A percentile compares a stretch with the other conserved stretches of the same genome.
Conservation (phyloP, 2,113 vertebrate species). For the Chionomys nivalis region DNA sequence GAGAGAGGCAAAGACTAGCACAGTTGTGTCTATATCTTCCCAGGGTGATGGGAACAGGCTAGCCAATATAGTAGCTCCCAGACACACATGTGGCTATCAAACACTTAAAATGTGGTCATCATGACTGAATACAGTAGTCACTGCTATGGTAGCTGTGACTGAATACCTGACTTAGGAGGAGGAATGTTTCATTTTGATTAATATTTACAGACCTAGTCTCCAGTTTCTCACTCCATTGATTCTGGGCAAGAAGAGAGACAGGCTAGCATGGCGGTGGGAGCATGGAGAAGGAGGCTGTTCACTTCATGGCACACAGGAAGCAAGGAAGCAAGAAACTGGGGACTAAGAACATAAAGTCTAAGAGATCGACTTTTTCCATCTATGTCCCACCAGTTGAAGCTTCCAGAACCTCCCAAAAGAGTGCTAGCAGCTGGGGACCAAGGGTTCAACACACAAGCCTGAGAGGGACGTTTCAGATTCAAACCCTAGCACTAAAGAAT, state of each 20-base stretch:
- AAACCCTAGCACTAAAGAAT: background rate
- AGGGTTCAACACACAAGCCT: background rate
- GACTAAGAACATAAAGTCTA: no score
- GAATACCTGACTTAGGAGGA: background rate
- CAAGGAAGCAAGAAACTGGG: background rate
- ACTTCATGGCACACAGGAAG: background rate
- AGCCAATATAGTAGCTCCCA: background rate
- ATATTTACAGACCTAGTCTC: background rate
- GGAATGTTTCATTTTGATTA: background rate
- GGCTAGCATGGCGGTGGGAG: background rate
- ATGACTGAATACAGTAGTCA: background rate
- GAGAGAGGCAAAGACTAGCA: background rate
- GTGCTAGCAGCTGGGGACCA: background rate
- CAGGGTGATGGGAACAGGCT: background rate
- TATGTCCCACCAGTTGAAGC: background rate
- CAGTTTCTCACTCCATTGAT: background rate
- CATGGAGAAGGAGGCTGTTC: background rate
- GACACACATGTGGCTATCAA: background rate
- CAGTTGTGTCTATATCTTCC: no score
- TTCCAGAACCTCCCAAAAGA: background rate
- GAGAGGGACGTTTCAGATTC: background rate
- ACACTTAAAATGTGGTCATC: background rate
- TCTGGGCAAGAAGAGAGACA: background rate
- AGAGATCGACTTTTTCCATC: background rate
- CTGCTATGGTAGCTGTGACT: background rate